Evolutionary conservation across 2,113 vertebrate species (phyloP).

Genomic region (Cyphomyrus plagiostoma): DNA sequence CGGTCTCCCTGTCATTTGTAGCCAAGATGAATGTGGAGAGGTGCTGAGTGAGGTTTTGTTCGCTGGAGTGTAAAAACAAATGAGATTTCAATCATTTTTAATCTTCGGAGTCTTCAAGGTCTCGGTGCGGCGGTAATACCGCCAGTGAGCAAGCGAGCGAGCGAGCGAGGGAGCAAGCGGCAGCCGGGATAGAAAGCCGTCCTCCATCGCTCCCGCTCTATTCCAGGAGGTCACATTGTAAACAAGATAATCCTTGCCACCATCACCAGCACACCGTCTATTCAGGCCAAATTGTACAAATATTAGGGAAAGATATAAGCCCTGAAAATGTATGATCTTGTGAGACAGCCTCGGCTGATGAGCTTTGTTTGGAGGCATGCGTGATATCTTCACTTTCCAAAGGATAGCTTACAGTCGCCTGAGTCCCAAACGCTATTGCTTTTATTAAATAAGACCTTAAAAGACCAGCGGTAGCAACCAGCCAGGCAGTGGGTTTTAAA

Average conservation of each 20-base stretch:
- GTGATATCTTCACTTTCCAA: background rate
- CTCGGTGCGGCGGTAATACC: slow-evolving; percentile 42
- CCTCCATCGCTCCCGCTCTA: slow-evolving; percentile 50
- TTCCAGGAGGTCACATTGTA: slow-evolving; percentile 41
- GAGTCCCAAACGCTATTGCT: background rate
- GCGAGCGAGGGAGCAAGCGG: slow-evolving; percentile 24
- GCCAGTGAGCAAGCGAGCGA: background rate
- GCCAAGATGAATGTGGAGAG: background rate
- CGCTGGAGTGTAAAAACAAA: slow-evolving; percentile 40
- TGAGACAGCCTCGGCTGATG: background rate
- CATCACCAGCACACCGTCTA: slow-evolving; percentile 16
- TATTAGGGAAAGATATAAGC: slow-evolving; percentile 14
- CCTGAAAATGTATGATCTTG: background rate
- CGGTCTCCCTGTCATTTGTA: background rate
- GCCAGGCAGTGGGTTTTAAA: background rate
- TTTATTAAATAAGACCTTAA: background rate
- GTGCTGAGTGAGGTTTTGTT: background rate
- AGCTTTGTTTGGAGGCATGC: background rate
- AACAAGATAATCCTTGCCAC: slow-evolving; percentile 45
- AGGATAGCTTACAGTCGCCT: background rate
- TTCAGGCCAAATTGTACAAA: background rate
- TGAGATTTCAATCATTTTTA: slow-evolving; percentile 64
- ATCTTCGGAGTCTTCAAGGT: slow-evolving; percentile 55
- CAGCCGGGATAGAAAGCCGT: slow-evolving; percentile 41
- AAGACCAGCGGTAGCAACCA: background rate